Evolutionary conservation across 2,797 vertebrate species (phyloP).

Genomic region (Parambassis ranga): DNA sequence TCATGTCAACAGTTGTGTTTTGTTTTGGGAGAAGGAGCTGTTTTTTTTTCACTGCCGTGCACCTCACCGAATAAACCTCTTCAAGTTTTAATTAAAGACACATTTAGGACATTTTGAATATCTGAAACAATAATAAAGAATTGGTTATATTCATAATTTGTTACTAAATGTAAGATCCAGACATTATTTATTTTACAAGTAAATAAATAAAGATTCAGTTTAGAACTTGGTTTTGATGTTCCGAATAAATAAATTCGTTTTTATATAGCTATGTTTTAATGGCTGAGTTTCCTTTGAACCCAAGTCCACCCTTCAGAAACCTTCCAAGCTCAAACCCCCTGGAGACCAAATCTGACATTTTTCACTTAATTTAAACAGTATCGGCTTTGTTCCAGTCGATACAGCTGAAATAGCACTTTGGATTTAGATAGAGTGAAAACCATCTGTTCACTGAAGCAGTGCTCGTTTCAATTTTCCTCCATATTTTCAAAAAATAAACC

Average conservation of each 20-base stretch:
- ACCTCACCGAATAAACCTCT: conserved; percentile 33
- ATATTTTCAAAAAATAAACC: conserved; percentile 44
- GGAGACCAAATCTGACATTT: conserved; percentile 37
- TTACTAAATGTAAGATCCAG: background rate
- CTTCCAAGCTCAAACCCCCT: background rate
- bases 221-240: background rate
- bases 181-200: no score
- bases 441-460: conserved; percentile 60
- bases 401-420: conserved; percentile 75
- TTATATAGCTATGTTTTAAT: background rate
- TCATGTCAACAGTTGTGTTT: conserved; percentile 82
- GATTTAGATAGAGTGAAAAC: conserved; percentile 62
- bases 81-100: conserved; percentile 44
- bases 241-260: background rate
- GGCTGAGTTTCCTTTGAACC: background rate
- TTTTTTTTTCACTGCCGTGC: conserved; percentile 23
- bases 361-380: conserved; percentile 58
- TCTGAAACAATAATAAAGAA: background rate
- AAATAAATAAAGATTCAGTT: no score
- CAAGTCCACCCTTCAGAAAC: background rate
- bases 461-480: conserved; percentile 40
- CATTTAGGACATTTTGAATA: conserved; percentile 7
- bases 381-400: conserved; percentile 59
- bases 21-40: conserved; percentile 70
- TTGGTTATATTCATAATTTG: background rate